Evolutionary conservation across 2,113 vertebrate species (phyloP).

Genomic region (Engraulis encrasicolus): DNA sequence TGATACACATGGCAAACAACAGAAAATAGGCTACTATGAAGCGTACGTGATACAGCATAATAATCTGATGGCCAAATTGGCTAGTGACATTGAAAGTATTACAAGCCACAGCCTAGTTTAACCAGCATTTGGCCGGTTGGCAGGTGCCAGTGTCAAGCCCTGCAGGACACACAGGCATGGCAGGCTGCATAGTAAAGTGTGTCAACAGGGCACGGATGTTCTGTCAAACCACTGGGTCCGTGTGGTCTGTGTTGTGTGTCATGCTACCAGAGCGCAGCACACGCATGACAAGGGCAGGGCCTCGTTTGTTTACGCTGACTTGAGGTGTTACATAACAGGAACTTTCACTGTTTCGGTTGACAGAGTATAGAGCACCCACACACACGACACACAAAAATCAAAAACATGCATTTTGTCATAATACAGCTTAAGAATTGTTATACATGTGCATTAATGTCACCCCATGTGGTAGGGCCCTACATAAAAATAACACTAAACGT

Average conservation of each 20-base stretch:
- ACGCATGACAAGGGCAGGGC: neutral
- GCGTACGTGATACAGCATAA: too few species aligned
- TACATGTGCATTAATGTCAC: too few species aligned
- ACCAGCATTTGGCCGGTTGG: too few species aligned
- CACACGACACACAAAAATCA: neutral
- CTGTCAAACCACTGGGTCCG: constrained; percentile 48
- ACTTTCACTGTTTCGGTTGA: neutral
- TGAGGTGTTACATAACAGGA: neutral
- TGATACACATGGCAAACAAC: too few species aligned
- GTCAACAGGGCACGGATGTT: constrained; percentile 42
- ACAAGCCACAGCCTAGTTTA: too few species aligned
- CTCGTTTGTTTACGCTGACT: neutral
- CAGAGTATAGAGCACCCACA: neutral
- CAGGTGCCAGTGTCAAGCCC: too few species aligned
- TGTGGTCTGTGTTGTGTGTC: constrained; percentile 32
- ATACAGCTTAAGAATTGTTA: neutral
- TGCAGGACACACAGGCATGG: constrained; percentile 58
- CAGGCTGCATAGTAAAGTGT: too few species aligned
- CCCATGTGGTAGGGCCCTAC: too few species aligned
- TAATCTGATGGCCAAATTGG: too few species aligned
- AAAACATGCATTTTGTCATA: neutral
- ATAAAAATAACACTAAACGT: neutral
- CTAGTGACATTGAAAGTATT: too few species aligned
- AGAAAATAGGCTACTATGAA: too few species aligned
- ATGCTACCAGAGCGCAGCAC: neutral